These are phyloP conservation scores for Crotalus tigris DNA, from an alignment of 2,113 vertebrate species.

Conservation along the genomic window DNA sequence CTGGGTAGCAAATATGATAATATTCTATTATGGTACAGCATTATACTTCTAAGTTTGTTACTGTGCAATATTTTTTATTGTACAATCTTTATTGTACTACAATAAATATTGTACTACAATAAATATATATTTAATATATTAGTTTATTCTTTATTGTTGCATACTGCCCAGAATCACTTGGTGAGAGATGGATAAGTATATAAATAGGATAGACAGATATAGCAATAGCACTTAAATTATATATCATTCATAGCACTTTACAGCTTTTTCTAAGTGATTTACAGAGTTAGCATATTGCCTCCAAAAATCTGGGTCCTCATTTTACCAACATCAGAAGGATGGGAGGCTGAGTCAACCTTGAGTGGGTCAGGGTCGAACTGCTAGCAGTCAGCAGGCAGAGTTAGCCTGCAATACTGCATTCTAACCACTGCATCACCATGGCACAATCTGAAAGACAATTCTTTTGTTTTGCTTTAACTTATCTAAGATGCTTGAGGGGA, in stretches of 20 bases:
- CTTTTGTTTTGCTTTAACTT: neutral
- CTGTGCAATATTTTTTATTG: neutral
- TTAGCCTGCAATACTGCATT: neutral
- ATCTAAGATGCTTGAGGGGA: neutral
- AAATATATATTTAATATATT: neutral
- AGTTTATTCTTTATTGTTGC: neutral
- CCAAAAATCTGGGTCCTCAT: neutral
- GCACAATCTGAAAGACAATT: neutral
- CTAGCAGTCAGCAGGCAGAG: neutral
- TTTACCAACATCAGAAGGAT: neutral
- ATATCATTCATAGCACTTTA: neutral
- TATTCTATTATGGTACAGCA: neutral
- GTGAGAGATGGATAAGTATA: neutral
- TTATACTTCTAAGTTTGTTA: neutral
- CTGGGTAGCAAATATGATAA: neutral
- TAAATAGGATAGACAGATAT: neutral
- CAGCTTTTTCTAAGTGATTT: neutral
- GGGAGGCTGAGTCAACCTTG: neutral
- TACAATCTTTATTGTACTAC: too few relatives aligned
- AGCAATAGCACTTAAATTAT: neutral
- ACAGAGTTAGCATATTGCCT: neutral
- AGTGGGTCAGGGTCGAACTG: neutral
- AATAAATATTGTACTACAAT: too few relatives aligned
- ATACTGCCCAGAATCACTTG: neutral
- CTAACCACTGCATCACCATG: neutral